Evolutionary conservation across 1,140 invertebrate species (phyloP), one percentile per base, ranked within the genome.

Genomic region (Bathynomus jamesi): DNA sequence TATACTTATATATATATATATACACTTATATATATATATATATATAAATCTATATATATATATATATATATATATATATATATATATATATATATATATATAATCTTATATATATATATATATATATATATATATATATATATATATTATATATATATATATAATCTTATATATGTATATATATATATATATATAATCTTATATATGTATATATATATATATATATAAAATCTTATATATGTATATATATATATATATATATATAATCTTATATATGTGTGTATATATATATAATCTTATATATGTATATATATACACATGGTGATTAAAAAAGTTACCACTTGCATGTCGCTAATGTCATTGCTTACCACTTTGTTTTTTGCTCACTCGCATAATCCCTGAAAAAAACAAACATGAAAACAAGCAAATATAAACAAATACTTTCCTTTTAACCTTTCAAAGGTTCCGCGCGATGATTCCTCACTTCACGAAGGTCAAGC

Each of bases 31-130:
- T 27, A 64, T 27, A 28, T 2, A 64, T 63, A 63, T 63, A 63
- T 63, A 63, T 28, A 63, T 63, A 63, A 24, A 63, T 63, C 21
- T 63, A 63, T 63, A 63, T 63, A 63, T 28, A 63, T 63, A 63
- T 63, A 63, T 63, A 63, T 63, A 63, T 63, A 63, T 63, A 63
- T 21, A 63, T 5, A 63, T 5, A 63, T 63, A 28, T 63, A 63
- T 63, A 63, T 63, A 63, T 63, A 62, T 62, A 62, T 27, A 62
- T 62, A 62, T 27, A 62, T 62, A 62, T 62, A 62, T 62, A 62
- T 62, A 62, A 10, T 10, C 24, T 10, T 62, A 62, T 40, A 40
- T 40, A 40, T 40, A 40, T 40, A 40, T 40, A 40, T 40, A 40
- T 40, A 40, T 40, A 40, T 40, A 40, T 40, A 40, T 40, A 40